Percentiles rank a stretch among this genome's conserved stretches.
phyloP scores from a whole-genome alignment of 2,888 invertebrate genomes.

The Argyra leucocephala region DNA sequence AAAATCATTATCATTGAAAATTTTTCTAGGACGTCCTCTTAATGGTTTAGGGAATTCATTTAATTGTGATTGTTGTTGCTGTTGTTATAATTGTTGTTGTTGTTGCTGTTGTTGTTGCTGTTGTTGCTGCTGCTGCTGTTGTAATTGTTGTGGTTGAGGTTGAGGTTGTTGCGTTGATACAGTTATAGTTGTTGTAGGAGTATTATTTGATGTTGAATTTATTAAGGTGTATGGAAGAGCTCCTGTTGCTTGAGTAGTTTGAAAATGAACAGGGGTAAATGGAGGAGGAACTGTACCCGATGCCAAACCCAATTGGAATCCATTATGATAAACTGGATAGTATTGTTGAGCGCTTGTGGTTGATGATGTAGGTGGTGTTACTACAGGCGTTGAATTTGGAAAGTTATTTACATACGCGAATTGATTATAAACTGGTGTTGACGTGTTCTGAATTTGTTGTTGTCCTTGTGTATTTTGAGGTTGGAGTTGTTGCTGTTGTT shows the following conservation, averaged over 20 bases:
- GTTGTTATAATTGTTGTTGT: too few relatives aligned
- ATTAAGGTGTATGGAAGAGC: constrained; percentile 20
- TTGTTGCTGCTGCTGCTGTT: constrained; percentile 24
- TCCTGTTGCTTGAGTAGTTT: constrained; percentile 22
- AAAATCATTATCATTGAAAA: constrained; percentile 24
- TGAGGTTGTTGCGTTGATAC: constrained; percentile 23
- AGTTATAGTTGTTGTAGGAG: constrained; percentile 24
- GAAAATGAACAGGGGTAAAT: constrained; percentile 41
- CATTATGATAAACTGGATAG: constrained; percentile 44
- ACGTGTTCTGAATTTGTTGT: constrained; percentile 33
- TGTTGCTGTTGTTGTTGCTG: constrained; percentile 24
- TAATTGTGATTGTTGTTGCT: constrained; percentile 31
- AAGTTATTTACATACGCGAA: constrained; percentile 41
- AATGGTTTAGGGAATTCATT: constrained; percentile 41
- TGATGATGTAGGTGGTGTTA: constrained; percentile 27
- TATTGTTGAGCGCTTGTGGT: constrained; percentile 32
- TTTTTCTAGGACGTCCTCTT: constrained; percentile 41
- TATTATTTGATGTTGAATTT: constrained; percentile 19
- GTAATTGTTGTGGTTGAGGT: constrained; percentile 24
- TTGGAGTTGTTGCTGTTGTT: constrained; percentile 30
- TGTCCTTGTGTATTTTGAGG: constrained; percentile 24
- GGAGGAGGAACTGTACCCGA: constrained; percentile 41
- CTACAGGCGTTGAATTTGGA: constrained; percentile 30
- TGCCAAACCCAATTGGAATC: constrained; percentile 40
- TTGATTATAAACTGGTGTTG: constrained; percentile 39